These are phyloP conservation scores for Cetoscarus ocellatus DNA, from an alignment of 2,797 vertebrate species.

Conservation along the genomic window DNA sequence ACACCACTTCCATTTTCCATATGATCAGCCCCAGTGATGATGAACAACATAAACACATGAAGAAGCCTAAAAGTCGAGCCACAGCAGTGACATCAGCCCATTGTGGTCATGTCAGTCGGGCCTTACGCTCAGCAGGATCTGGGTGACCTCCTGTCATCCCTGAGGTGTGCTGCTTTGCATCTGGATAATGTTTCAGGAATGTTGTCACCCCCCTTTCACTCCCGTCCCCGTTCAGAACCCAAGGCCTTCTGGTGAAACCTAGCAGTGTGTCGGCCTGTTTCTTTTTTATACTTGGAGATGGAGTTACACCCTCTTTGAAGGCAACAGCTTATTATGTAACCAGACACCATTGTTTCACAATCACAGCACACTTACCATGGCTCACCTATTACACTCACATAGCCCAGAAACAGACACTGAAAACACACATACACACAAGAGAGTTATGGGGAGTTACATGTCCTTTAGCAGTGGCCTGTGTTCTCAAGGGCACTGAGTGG, in stretches of 20 bases:
- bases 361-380: constrained; percentile 81
- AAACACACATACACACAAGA: constrained; percentile 24
- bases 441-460: background rate
- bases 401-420: constrained; percentile 20
- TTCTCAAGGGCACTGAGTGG: constrained; percentile 14
- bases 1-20: background rate
- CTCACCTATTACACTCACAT: constrained; percentile 63
- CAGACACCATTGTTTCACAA: constrained; percentile 86
- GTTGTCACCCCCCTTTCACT: constrained; percentile 49
- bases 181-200: constrained; percentile 86
- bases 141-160: constrained; percentile 80
- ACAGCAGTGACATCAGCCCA: constrained; percentile 72
- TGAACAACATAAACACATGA: constrained; percentile 16
- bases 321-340: constrained; percentile 87
- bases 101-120: constrained; percentile 80
- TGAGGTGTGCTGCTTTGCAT: constrained; percentile 84
- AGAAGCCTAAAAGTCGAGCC: constrained; percentile 44
- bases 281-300: constrained; percentile 71
- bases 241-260: constrained; percentile 77
- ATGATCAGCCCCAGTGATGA: constrained; percentile 6
- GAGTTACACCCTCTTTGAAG: constrained; percentile 83
- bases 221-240: constrained; percentile 52
- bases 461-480: constrained; percentile 7
- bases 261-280: constrained; percentile 72
- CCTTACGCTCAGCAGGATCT: constrained; percentile 72